Base-by-base conservation (phyloP, 1,140 invertebrate genomes). In the Musca vetustissima region DNA sequence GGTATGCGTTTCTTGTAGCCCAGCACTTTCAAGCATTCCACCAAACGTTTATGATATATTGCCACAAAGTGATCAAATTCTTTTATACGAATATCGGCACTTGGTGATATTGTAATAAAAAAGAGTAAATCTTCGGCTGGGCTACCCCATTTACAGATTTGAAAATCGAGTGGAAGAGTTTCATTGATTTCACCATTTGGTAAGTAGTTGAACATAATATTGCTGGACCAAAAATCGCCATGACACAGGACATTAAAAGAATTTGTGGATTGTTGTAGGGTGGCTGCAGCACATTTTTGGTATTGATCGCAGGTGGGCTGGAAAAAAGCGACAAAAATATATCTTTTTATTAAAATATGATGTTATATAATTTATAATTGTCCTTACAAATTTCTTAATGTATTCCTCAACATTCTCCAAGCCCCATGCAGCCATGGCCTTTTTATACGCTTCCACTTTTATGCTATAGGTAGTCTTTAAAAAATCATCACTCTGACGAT, bases 221-320 rank as follows among this genome's bases (percentile, higher is more conserved):
- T 85, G 59, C 82, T 77, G 0, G 71, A 72, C 79, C 79, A 80
- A 17, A 84, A 84, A 74, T 90, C 89, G 6, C 89, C 89, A 65
- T 90, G 89, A 70, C 84, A 87, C 7, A 90, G 76, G 0, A 89
- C 87, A 70, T 86, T 84, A 66, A 89, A 88, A 8, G 85, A 84
- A 25, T 84, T 79, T 1, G 79, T 69, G 22, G 86, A 65, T 1
- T 64, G 13, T 0, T 77, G 64, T 2, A 79, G n/a, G 2, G 73
- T 59, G 21, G 48, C 64, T 0, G 47, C 0, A 8, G 55, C 48
- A 24, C 69, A 72, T 0, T 70, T 68, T 72, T 70, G 75, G 71
- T 71, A 76, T 43, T 79, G 74, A 4, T 79, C 69, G 1, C n/a
- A 14, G 24, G 67, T 73, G 13, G 77, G 77, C 77, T 79, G n/a